Evolutionary conservation across 2,888 invertebrate species (phyloP).

Genomic region (Nipponacmea schrenckii): DNA sequence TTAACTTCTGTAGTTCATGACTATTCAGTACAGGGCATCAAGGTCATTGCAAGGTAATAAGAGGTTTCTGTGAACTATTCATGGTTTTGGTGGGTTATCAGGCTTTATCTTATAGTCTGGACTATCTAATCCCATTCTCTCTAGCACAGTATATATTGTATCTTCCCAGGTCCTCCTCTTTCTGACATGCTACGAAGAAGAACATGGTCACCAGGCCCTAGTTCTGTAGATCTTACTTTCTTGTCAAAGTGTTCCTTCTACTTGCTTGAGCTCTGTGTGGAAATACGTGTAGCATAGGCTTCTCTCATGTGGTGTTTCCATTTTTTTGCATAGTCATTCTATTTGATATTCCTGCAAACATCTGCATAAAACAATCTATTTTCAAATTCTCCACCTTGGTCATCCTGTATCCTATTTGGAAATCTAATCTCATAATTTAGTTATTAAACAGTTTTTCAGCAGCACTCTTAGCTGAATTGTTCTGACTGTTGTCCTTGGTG

Average conservation of each 20-base stretch:
- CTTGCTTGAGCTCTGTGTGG: not conserved
- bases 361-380: conserved; percentile 17
- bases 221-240: conserved; percentile 1
- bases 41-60: conserved; percentile 18
- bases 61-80: conserved; percentile 19
- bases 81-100: conserved; percentile 1
- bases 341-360: conserved; percentile 6
- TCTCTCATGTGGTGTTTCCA: conserved; percentile 17
- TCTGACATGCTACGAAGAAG: conserved; percentile 17
- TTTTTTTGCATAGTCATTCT: not conserved
- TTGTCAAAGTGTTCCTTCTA: conserved; percentile 8
- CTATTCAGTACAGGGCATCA: too few species aligned
- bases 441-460: conserved; percentile 22
- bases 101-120: conserved; percentile 17
- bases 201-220: conserved; percentile 18
- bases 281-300: not conserved
- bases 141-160: conserved; percentile 11
- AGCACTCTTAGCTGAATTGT: conserved; percentile 12
- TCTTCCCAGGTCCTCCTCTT: conserved; percentile 23
- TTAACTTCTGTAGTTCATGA: too few species aligned
- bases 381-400: conserved; percentile 21
- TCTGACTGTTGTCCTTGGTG: conserved; percentile 21
- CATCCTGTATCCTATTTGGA: conserved; percentile 16
- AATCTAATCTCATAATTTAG: conserved; percentile 18
- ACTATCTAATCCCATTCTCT: conserved; percentile 16